A percentile compares a stretch with the other conserved stretches of the same genome.
These are phyloP conservation scores for Scaptodrosophila lebanonensis DNA, from an alignment of 1,140 invertebrate species.

Conservation along the genomic window DNA sequence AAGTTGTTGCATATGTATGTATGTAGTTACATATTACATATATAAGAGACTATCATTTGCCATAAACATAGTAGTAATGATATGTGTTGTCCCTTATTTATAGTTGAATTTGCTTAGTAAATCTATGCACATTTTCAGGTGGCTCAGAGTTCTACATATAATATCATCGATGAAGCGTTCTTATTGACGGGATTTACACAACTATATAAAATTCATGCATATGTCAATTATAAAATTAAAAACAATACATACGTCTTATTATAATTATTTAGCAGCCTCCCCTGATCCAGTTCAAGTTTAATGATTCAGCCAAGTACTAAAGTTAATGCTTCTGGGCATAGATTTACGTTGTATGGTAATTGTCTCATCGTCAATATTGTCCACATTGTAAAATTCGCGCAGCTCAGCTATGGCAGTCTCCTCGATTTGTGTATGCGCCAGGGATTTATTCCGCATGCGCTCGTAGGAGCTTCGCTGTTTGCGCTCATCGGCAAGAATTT, in stretches of 20 bases:
- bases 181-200: too few species aligned
- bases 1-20: constrained; percentile 30
- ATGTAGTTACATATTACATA: constrained; percentile 20
- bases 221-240: too few species aligned
- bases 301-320: constrained; percentile 64
- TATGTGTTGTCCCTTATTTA: neutral
- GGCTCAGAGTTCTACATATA: constrained; percentile 67
- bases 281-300: constrained; percentile 20
- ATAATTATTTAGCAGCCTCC: neutral
- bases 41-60: neutral
- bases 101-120: neutral
- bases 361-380: constrained; percentile 80
- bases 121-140: constrained; percentile 47
- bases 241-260: constrained; percentile 2
- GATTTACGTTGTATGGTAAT: constrained; percentile 80
- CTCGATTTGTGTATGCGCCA: constrained; percentile 83
- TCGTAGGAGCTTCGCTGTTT: constrained; percentile 78
- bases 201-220: too few species aligned
- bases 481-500: constrained; percentile 79
- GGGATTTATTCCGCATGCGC: constrained; percentile 79
- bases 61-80: neutral
- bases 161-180: too few species aligned
- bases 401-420: constrained; percentile 84
- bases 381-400: constrained; percentile 80
- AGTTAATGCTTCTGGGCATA: constrained; percentile 58